Evolutionary conservation across 2,113 vertebrate species (phyloP), one percentile per base, ranked within the genome.

Genomic region (Ptychochromis oligacanthus): DNA sequence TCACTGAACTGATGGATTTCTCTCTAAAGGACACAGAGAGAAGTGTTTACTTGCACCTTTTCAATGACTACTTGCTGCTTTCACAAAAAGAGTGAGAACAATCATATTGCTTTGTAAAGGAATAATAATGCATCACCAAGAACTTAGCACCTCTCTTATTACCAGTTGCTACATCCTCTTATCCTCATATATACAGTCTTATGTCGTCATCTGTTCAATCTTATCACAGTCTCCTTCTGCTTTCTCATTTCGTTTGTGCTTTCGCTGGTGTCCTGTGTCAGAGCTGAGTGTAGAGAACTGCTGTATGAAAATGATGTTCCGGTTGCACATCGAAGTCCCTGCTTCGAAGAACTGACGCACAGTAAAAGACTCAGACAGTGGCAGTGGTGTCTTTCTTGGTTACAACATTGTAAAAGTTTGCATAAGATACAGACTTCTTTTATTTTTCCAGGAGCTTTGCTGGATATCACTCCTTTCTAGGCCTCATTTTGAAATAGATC

Each of bases 381-480:
- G 11, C 13, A 12, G 36, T 11, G 20, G 12, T 36, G n/a, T 64
- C 0, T 77, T 4, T 54, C 1, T 15, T 56, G 28, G 12, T 34
- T 83, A 24, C 43, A 2, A n/a, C 2, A 31, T 14, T 11, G 40
- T n/a, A 43, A 58, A 72, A 10, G 6, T 17, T 72, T 59, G 7
- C 17, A 65, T 5, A 12, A 58, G 7, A 57, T 22, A 14, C 2
- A 85, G 22, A 1, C 13, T 5, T 81, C 10, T 77, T 55, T 87
- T n/a, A 11, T 62, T 61, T 72, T 46, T 61, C 34, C 80, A 99
- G 98, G 93, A 98, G 92, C 95, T 98, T 75, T 97, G 98, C 1
- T 99, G 98, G 98, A 97, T 99, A 93, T 98, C 97, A 11, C 97
- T 97, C 34, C 87, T 99, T 58, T 96, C 96, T 61, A 94, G 93